A percentile compares a stretch with the other conserved stretches of the same genome.
These are phyloP conservation scores for Tylochromis polylepis DNA, from an alignment of 2,113 vertebrate genomes.

Conservation along the genomic window DNA sequence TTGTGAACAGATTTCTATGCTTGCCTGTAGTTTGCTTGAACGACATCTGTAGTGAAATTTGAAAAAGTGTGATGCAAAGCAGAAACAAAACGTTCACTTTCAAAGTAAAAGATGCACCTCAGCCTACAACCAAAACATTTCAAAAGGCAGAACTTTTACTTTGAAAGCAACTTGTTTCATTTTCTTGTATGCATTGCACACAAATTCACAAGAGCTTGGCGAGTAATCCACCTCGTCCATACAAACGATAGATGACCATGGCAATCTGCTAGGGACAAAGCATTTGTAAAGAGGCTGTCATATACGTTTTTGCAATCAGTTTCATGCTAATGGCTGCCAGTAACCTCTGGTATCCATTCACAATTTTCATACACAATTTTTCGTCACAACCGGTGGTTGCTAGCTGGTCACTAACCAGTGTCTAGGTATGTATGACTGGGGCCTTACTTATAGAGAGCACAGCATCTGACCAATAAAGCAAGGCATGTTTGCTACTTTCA, in stretches of 20 bases:
- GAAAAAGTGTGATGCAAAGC: not conserved
- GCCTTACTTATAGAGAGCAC: not conserved
- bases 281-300: not conserved
- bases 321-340: not conserved
- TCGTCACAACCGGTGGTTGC: not conserved
- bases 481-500: not conserved
- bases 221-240: not conserved
- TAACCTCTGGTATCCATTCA: not conserved
- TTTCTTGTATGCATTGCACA: not conserved
- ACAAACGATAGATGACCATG: not conserved
- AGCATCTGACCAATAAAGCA: not conserved
- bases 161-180: not conserved
- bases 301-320: not conserved
- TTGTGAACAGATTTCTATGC: not conserved
- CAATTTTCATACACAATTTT: too few species aligned
- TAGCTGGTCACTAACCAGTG: not conserved
- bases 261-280: not conserved
- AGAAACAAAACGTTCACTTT: not conserved
- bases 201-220: not conserved
- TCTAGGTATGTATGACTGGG: not conserved
- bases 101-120: not conserved
- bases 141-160: fast-evolving
- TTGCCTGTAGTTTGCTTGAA: not conserved
- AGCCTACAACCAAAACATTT: not conserved
- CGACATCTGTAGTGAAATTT: not conserved